These are phyloP conservation scores for Bovichtus variegatus DNA, from an alignment of 2,797 vertebrate genomes.

Conservation along the genomic window DNA sequence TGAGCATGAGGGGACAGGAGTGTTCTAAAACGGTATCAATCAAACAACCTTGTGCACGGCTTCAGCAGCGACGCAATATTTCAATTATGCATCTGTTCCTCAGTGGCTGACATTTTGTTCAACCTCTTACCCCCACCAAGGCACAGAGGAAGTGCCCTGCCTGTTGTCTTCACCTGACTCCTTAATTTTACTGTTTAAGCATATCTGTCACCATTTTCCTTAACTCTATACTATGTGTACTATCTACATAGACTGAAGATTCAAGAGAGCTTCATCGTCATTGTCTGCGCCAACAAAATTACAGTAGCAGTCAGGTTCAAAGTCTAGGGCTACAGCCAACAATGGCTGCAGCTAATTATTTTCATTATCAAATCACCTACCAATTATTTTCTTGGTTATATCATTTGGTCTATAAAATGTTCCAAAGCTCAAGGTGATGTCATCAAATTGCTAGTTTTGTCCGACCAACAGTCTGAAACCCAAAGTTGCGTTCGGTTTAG, in stretches of 20 bases:
- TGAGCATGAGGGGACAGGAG: slow-evolving; percentile 77
- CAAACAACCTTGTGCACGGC: slow-evolving; percentile 74
- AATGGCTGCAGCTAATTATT: background rate
- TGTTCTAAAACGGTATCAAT: slow-evolving; percentile 86
- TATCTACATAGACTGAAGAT: background rate
- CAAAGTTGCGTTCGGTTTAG: background rate
- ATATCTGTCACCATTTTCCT: slow-evolving; percentile 27
- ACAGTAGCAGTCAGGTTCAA: background rate
- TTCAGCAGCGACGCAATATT: slow-evolving; percentile 73
- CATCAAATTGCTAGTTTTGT: background rate
- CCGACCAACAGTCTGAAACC: background rate
- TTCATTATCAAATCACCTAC: background rate
- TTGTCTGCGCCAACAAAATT: slow-evolving; percentile 1
- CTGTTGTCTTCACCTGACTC: slow-evolving; percentile 59
- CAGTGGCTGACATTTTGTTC: slow-evolving; percentile 58
- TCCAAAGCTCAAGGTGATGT: background rate
- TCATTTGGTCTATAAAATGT: background rate
- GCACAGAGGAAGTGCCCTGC: slow-evolving; percentile 54
- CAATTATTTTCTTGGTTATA: background rate
- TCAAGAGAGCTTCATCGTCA: slow-evolving; percentile 19
- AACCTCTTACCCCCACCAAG: slow-evolving; percentile 51
- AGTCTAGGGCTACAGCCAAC: background rate
- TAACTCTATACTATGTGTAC: background rate
- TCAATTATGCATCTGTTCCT: slow-evolving; percentile 81
- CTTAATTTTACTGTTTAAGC: slow-evolving; percentile 50